Conservation (phyloP, 2,888 invertebrate species). For the Pedicia rivosa region DNA sequence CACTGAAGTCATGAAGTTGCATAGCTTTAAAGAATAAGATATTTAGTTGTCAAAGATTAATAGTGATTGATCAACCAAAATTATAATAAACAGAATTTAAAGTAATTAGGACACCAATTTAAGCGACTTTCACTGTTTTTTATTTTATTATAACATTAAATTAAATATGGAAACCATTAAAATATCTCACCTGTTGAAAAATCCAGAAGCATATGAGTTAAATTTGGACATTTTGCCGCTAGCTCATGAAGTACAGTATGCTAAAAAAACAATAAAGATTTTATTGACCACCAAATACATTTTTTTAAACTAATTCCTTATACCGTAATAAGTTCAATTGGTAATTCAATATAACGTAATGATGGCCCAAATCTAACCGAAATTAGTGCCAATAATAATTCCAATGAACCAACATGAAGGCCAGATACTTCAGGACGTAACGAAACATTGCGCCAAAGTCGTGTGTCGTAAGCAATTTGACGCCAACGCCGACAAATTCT, state of each 20-base stretch:
- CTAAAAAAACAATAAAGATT: no score
- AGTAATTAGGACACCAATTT: background rate
- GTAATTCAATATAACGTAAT: conserved; percentile 79
- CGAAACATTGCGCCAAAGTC: conserved; percentile 91
- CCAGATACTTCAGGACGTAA: conserved; percentile 94
- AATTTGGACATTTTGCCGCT: conserved; percentile 87
- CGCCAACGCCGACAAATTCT: conserved; percentile 94
- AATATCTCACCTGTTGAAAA: conserved; percentile 63
- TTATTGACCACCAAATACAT: no score
- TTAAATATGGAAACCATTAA: background rate
- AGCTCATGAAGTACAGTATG: conserved; percentile 94
- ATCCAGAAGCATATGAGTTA: conserved; percentile 91
- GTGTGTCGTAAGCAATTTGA: conserved; percentile 85
- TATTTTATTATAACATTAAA: background rate
- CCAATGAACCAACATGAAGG: conserved; percentile 50
- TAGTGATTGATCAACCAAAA: background rate
- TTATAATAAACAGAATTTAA: background rate
- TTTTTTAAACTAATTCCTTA: no score
- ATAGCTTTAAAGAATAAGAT: conserved; percentile 43
- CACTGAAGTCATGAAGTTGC: conserved; percentile 98
- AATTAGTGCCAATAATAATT: conserved; percentile 73
- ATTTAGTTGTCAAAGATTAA: background rate
- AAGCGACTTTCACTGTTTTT: background rate
- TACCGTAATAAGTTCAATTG: conserved; percentile 94
- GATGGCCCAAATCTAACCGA: conserved; percentile 78